Conservation (phyloP, 2,113 vertebrate species). For the Psittacus erithacus region DNA sequence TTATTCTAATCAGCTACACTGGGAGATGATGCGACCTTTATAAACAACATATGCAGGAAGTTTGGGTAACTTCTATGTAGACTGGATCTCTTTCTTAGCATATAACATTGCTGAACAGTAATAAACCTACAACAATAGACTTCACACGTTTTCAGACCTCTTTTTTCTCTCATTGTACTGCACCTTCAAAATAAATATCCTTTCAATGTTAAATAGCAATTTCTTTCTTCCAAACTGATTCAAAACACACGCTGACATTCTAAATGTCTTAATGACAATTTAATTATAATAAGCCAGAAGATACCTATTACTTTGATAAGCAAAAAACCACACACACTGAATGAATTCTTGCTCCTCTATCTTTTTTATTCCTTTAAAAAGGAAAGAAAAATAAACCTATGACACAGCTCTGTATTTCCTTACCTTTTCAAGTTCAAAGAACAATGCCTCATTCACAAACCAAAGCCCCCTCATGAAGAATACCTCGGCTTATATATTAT, state of each 20-base stretch:
- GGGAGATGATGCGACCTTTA: conserved; percentile 9
- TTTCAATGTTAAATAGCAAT: not conserved
- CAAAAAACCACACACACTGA: not conserved
- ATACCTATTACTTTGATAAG: not conserved
- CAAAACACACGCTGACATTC: not conserved
- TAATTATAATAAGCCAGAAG: not conserved
- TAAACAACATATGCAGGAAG: conserved; percentile 52
- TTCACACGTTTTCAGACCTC: not conserved
- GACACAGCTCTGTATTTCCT: not conserved
- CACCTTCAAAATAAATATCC: not conserved
- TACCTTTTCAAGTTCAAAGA: not conserved
- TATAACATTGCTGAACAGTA: not conserved
- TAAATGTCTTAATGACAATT: not conserved
- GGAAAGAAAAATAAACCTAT: not conserved
- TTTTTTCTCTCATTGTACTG: not conserved
- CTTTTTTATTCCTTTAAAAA: not conserved
- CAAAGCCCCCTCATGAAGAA: not conserved
- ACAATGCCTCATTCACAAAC: not conserved
- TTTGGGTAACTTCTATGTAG: conserved; percentile 18
- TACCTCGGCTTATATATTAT: not conserved
- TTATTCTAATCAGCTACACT: conserved; percentile 67
- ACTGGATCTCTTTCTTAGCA: not conserved
- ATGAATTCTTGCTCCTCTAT: not conserved
- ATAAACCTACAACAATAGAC: not conserved
- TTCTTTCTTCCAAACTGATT: not conserved